Conservation (phyloP, 1,140 invertebrate species). For the Lepidurus apus region DNA sequence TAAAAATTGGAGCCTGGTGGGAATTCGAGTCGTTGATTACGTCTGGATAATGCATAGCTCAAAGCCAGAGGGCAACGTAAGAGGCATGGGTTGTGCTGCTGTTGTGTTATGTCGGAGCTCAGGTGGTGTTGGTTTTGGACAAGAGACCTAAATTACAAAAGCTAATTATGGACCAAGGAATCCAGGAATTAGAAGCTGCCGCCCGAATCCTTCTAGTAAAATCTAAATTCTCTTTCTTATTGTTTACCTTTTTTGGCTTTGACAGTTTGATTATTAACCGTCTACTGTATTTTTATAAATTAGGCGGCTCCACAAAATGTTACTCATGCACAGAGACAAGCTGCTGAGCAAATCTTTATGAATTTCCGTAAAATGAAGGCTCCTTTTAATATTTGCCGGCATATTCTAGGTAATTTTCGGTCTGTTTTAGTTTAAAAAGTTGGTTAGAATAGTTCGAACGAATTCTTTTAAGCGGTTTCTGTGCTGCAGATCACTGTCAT, state of each 20-base stretch:
- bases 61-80: slow-evolving; percentile 14
- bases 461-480: neutral
- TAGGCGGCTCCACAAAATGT: slow-evolving; percentile 78
- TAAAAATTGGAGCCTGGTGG: neutral
- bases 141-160: neutral
- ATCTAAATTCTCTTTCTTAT: slow-evolving; percentile 1
- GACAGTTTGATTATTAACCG: neutral
- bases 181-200: slow-evolving; percentile 56
- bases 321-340: slow-evolving; percentile 65
- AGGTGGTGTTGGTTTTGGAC: neutral
- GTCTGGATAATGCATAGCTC: neutral
- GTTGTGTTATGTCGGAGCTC: neutral
- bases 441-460: neutral
- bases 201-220: slow-evolving; percentile 63
- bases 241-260: slow-evolving; percentile 27
- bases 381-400: slow-evolving; percentile 72
- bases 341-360: slow-evolving; percentile 71
- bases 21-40: neutral
- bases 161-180: slow-evolving; percentile 32
- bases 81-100: neutral
- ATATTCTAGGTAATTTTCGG: slow-evolving; percentile 59
- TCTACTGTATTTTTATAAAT: slow-evolving; percentile 39
- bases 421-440: neutral
- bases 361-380: slow-evolving; percentile 73
- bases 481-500: slow-evolving; percentile 58